Evolutionary conservation across 2,113 vertebrate genomes (phyloP), one percentile per base, ranked within the genome.

Genomic region (Scortum barcoo): DNA sequence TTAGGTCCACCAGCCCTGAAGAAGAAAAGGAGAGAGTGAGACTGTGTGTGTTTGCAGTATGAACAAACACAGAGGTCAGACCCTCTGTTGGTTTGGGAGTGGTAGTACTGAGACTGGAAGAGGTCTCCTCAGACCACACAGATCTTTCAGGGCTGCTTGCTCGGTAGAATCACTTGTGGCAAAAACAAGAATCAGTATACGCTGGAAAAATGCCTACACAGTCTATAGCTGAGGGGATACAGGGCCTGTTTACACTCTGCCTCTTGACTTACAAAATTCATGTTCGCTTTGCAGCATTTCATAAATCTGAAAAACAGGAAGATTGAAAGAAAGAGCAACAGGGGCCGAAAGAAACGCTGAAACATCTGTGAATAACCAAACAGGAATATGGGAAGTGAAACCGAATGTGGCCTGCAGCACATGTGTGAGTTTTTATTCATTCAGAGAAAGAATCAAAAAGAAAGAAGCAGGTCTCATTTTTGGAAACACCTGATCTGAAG

Each of bases 351-450:
- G 36, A 62, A 66, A 78, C 50, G 48, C 7, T 20, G 1, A 75
- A 60, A 81, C 79, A 78, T 77, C 72, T 85, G 72, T 28, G 22
- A 73, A 74, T 56, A 71, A 61, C 72, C 53, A 72, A 63, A 69
- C 2, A 70, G 57, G n/a, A 76, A 86, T 56, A 75, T 66, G 42
- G 60, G 40, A 83, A 81, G 68, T 76, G 68, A 83, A 88, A 81
- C 73, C 73, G 80, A 80, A 71, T 86, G 81, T 50, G 42, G 71
- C 38, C 71, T 73, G 74, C 61, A 79, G 74, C 50, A 75, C 60
- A 81, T 66, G 24, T 84, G 85, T 54, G 51, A 56, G 28, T n/a
- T 74, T 75, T 61, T 60, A 40, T 58, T 58, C 36, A 71, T 66
- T 16, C 44, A 17, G 68, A 56, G 26, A 81, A 62, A 58, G 12